Conservation (phyloP, 2,113 vertebrate genomes). For the Lophura nycthemera region DNA sequence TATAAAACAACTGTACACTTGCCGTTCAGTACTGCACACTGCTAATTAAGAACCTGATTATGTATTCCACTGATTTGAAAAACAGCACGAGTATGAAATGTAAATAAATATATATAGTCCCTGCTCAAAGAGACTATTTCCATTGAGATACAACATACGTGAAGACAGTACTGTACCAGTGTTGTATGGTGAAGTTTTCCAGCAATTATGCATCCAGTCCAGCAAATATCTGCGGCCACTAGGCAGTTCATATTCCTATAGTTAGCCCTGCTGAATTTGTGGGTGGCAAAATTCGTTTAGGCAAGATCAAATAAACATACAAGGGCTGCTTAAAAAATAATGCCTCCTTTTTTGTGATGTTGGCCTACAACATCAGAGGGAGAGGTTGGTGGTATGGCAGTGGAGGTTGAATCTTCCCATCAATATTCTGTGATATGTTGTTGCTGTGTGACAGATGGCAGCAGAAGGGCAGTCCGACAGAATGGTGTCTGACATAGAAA, state of each 20-base stretch:
- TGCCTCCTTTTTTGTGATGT: background rate
- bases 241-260: background rate
- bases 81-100: background rate
- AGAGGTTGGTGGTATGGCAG: background rate
- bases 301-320: background rate
- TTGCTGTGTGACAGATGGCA: too few relatives aligned
- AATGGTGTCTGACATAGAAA: too few relatives aligned
- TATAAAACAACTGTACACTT: constrained; percentile 10
- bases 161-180: background rate
- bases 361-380: background rate
- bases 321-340: background rate
- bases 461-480: too few relatives aligned
- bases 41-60: background rate
- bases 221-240: background rate
- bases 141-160: background rate
- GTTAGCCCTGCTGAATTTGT: background rate
- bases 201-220: background rate
- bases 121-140: background rate
- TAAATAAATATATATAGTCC: background rate
- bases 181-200: background rate
- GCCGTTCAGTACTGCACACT: background rate
- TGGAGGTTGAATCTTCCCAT: background rate
- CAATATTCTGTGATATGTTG: background rate
- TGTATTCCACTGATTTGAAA: constrained; percentile 12
- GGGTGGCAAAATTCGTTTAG: background rate